These are phyloP conservation scores for Cantharis rufa DNA, from an alignment of 2,888 invertebrate species.

Conservation along the genomic window DNA sequence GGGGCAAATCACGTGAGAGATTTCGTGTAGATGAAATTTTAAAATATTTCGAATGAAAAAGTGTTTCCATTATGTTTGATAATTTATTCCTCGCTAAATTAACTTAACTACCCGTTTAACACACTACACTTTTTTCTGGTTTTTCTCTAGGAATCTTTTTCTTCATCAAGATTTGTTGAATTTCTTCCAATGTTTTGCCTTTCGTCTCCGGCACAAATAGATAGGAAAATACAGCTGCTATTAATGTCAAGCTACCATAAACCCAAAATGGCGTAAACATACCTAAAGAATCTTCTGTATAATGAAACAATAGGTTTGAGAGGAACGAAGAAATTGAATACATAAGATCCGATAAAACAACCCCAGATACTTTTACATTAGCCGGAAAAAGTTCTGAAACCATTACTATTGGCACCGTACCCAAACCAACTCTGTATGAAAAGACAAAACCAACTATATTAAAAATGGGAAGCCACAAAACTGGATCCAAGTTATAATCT, in stretches of 20 bases:
- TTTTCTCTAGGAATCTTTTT: conserved; percentile 3
- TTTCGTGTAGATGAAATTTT: too few relatives aligned
- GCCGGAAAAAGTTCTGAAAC: conserved; percentile 30
- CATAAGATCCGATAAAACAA: conserved; percentile 27
- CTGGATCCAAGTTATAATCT: conserved; percentile 1
- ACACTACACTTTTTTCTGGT: not conserved
- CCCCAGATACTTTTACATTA: conserved; percentile 32
- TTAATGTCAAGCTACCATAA: conserved; percentile 15
- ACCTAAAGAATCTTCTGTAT: conserved; percentile 24
- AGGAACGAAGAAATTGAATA: conserved; percentile 27
- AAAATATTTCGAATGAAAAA: not conserved
- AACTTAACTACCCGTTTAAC: not conserved
- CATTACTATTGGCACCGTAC: conserved; percentile 31
- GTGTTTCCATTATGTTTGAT: not conserved
- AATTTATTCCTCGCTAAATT: not conserved
- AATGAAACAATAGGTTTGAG: conserved; percentile 24
- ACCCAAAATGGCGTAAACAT: conserved; percentile 31
- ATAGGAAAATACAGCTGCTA: conserved; percentile 16
- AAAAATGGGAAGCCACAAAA: conserved; percentile 18
- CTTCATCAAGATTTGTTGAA: conserved; percentile 11
- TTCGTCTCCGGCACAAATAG: conserved; percentile 14
- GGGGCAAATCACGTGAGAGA: not conserved
- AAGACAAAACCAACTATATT: conserved; percentile 26
- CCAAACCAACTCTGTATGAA: conserved; percentile 28
- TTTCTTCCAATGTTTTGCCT: conserved; percentile 18